These are phyloP conservation scores for Eciton burchellii DNA, from an alignment of 1,140 invertebrate genomes.

Conservation along the genomic window DNA sequence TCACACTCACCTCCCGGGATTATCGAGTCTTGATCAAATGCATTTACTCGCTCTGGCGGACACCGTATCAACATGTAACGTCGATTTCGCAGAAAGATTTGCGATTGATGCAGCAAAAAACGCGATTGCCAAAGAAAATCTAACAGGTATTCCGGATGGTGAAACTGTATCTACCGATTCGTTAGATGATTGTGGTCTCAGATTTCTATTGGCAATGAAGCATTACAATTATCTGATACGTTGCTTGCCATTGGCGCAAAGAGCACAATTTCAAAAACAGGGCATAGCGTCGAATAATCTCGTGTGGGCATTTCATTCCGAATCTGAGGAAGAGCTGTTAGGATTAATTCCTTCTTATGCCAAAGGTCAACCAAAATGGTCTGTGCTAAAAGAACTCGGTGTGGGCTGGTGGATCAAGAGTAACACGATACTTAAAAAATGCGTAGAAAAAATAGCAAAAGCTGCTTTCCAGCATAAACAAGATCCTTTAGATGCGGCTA, in stretches of 20 bases:
- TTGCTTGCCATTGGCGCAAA: constrained; percentile 95
- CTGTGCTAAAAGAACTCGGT: constrained; percentile 95
- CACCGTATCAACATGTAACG: constrained; percentile 97
- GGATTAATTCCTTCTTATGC: constrained; percentile 95
- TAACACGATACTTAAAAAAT: constrained; percentile 92
- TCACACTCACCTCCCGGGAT: constrained; percentile 97
- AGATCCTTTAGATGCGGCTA: constrained; percentile 98
- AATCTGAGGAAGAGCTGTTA: constrained; percentile 98
- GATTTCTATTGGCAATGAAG: constrained; percentile 98
- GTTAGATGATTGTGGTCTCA: constrained; percentile 98
- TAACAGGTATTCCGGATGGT: constrained; percentile 88
- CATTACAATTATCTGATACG: constrained; percentile 97
- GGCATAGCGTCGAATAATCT: constrained; percentile 97
- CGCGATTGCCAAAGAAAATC: constrained; percentile 89
- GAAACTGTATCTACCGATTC: constrained; percentile 91
- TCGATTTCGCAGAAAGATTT: constrained; percentile 94
- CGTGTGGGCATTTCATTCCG: constrained; percentile 99
- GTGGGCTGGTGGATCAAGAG: constrained; percentile 99
- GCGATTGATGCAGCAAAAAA: constrained; percentile 92
- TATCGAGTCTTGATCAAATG: constrained; percentile 99
- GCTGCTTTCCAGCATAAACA: constrained; percentile 95
- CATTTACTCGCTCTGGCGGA: constrained; percentile 98
- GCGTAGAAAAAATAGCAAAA: constrained; percentile 98
- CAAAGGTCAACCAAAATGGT: constrained; percentile 95
- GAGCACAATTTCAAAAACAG: constrained; percentile 93